A percentile compares a stretch with the other conserved stretches of the same genome.
phyloP scores from a whole-genome alignment of 2,888 invertebrate genomes.

The Mesodorylaimus sp. region DNA sequence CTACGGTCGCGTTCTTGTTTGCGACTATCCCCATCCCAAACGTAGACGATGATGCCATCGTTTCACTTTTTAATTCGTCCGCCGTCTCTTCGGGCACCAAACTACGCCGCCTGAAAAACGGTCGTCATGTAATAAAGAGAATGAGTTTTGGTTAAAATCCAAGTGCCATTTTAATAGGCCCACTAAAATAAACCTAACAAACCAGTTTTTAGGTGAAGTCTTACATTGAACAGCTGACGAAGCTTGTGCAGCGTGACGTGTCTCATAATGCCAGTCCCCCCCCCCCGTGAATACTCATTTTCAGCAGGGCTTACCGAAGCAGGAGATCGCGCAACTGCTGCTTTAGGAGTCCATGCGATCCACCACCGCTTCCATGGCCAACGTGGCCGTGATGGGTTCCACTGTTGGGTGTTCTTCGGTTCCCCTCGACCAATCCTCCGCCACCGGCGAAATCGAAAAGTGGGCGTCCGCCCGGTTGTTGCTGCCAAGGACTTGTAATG shows the following conservation, averaged over 20 bases:
- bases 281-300: too few relatives aligned
- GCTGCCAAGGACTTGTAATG: not conserved
- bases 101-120: constrained; percentile 18
- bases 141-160: not conserved
- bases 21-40: not conserved
- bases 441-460: not conserved
- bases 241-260: not conserved
- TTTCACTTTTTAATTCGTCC: constrained; percentile 15
- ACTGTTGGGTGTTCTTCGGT: not conserved
- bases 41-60: not conserved
- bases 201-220: not conserved
- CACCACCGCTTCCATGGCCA: too few relatives aligned
- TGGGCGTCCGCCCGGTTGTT: not conserved
- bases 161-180: too few relatives aligned
- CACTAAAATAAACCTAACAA: too few relatives aligned
- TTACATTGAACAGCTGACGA: not conserved
- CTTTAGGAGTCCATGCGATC: too few relatives aligned
- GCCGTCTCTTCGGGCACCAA: constrained; percentile 27
- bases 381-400: not conserved
- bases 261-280: too few relatives aligned
- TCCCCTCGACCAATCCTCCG: not conserved
- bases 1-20: not conserved
- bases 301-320: too few relatives aligned
- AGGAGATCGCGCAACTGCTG: too few relatives aligned
- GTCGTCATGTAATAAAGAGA: not conserved